phyloP scores from a whole-genome alignment of 2,888 invertebrate species.

The Andrena fulva region DNA sequence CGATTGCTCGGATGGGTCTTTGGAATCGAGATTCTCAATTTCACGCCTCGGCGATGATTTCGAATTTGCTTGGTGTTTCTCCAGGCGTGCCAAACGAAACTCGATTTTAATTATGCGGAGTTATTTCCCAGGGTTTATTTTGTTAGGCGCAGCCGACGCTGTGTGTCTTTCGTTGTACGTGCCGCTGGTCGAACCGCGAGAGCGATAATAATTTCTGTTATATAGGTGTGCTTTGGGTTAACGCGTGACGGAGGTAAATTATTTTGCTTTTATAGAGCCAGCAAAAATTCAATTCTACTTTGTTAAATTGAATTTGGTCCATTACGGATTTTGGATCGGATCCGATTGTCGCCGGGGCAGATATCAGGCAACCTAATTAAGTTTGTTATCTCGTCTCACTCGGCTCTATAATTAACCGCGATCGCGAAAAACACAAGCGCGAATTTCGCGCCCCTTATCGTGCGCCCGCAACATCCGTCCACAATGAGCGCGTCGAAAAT shows the following conservation, averaged over 20 bases:
- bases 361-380: conserved; percentile 28
- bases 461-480: conserved; percentile 1
- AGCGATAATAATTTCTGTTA: background rate
- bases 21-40: too few relatives aligned
- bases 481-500: background rate
- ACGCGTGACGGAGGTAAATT: background rate
- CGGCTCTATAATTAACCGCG: conserved; percentile 43
- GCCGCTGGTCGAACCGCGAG: background rate
- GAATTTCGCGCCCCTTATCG: conserved; percentile 33
- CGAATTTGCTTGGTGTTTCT: background rate
- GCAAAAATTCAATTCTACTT: background rate
- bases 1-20: too few relatives aligned
- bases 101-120: background rate
- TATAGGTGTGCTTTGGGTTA: background rate
- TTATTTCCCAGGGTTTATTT: background rate
- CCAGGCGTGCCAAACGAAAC: background rate
- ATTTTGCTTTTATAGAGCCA: background rate
- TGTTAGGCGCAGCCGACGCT: background rate
- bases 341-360: conserved; percentile 6
- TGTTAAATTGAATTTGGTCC: conserved; percentile 28
- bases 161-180: background rate
- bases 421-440: conserved; percentile 9
- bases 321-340: conserved; percentile 6
- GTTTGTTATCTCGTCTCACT: conserved; percentile 35
- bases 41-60: too few relatives aligned